Conservation (phyloP, 1,140 invertebrate species). For the Drosophila repletoides region DNA sequence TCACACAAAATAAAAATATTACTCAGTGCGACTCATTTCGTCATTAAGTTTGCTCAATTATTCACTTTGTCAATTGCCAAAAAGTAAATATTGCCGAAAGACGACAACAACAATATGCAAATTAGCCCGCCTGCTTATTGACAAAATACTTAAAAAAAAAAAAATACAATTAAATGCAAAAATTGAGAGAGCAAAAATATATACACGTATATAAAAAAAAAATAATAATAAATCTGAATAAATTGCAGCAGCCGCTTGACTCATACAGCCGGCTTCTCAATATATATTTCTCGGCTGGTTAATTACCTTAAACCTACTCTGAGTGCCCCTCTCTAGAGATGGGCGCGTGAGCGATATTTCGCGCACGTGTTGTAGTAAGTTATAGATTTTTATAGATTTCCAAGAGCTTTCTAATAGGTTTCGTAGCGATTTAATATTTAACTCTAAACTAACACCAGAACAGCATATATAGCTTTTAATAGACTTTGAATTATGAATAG, state of each 20-base stretch:
- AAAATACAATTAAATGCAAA: constrained; percentile 52
- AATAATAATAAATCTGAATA: constrained; percentile 38
- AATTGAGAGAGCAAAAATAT: neutral
- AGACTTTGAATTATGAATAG: too few relatives aligned
- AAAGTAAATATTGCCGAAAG: constrained; percentile 50
- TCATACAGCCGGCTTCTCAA: constrained; percentile 60
- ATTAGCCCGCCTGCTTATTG: constrained; percentile 32
- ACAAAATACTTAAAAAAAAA: constrained; percentile 40
- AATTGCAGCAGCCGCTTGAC: constrained; percentile 37
- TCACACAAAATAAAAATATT: neutral
- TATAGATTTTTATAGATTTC: too few relatives aligned
- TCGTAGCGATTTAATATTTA: too few relatives aligned
- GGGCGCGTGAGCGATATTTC: too few relatives aligned
- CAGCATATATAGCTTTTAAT: too few relatives aligned
- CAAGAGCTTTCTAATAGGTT: too few relatives aligned
- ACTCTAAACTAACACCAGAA: too few relatives aligned
- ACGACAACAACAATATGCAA: constrained; percentile 54
- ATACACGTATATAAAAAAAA: neutral
- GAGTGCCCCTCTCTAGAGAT: too few relatives aligned
- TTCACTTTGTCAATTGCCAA: constrained; percentile 57
- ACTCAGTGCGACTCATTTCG: constrained; percentile 12
- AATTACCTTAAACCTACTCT: constrained; percentile 31
- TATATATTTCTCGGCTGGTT: constrained; percentile 26
- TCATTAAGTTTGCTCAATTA: constrained; percentile 29
- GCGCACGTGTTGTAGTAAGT: too few relatives aligned